phyloP scores from a whole-genome alignment of 2,797 vertebrate species.

The Catamblyrhynchus diadema region DNA sequence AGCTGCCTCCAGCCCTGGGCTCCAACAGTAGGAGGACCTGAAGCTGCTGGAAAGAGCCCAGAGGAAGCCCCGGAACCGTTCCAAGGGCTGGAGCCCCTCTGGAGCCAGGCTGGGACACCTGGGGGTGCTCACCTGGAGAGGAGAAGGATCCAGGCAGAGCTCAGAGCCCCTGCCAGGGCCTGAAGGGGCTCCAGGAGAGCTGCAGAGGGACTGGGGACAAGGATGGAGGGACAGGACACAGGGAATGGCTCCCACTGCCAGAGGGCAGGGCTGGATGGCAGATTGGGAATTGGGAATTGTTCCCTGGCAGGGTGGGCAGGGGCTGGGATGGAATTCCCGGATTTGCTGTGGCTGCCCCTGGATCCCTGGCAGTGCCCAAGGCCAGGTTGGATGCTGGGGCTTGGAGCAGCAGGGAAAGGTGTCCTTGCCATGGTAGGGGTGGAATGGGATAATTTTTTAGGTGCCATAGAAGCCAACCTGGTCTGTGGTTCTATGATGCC shows the following conservation, averaged over 20 bases:
- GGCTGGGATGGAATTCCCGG: fast-evolving
- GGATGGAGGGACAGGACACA: neutral
- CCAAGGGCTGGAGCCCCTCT: neutral
- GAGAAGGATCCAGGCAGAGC: neutral
- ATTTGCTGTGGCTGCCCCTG: neutral
- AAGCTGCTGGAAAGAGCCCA: neutral
- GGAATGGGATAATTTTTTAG: neutral
- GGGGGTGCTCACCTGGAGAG: neutral
- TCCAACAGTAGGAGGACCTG: fast-evolving
- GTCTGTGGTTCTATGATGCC: neutral
- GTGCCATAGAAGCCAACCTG: fast-evolving
- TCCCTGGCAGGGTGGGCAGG: neutral
- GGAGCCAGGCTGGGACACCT: neutral
- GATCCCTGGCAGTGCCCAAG: neutral
- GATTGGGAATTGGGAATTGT: neutral
- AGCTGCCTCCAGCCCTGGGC: neutral
- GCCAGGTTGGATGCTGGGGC: neutral
- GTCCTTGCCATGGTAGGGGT: neutral
- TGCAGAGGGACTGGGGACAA: neutral
- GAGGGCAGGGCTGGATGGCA: neutral
- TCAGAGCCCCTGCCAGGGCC: neutral
- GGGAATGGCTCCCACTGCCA: neutral
- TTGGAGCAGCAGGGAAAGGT: fast-evolving
- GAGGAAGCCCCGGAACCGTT: too few relatives aligned
- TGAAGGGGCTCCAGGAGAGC: neutral